Evolutionary conservation across 2,113 vertebrate genomes (phyloP).

Genomic region (Falcunculus frontatus): DNA sequence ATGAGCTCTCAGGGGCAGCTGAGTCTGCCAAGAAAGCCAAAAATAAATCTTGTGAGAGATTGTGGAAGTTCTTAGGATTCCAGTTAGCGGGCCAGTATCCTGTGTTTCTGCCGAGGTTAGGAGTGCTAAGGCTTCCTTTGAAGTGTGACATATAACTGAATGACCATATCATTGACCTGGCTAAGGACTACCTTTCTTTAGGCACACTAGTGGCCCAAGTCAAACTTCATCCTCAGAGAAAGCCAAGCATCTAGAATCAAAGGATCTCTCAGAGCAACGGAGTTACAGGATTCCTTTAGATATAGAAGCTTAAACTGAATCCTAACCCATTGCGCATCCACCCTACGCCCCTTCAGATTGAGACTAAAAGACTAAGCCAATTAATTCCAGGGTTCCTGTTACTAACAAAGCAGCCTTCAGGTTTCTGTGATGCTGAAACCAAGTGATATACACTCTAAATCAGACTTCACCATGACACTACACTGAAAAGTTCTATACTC

Average conservation of each 20-base stretch:
- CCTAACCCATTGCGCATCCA: not conserved
- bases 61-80: not conserved
- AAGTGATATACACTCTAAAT: not conserved
- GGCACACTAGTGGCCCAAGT: not conserved
- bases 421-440: not conserved
- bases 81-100: not conserved
- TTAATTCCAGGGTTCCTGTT: not conserved
- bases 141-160: not conserved
- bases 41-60: slow-evolving; percentile 3
- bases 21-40: slow-evolving; percentile 7
- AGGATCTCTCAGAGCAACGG: not conserved
- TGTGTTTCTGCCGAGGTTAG: not conserved
- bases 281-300: not conserved
- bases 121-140: not conserved
- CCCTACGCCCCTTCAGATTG: not conserved
- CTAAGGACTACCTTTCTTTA: not conserved
- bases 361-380: not conserved
- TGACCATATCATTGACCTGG: not conserved
- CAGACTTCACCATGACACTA: not conserved
- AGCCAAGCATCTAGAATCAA: not conserved
- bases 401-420: not conserved
- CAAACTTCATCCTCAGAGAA: not conserved
- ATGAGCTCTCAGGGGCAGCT: not conserved
- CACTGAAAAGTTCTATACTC: not conserved
- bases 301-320: not conserved